Evolutionary conservation across 2,888 invertebrate species (phyloP).

Genomic region (Hirudinaria manillensis): DNA sequence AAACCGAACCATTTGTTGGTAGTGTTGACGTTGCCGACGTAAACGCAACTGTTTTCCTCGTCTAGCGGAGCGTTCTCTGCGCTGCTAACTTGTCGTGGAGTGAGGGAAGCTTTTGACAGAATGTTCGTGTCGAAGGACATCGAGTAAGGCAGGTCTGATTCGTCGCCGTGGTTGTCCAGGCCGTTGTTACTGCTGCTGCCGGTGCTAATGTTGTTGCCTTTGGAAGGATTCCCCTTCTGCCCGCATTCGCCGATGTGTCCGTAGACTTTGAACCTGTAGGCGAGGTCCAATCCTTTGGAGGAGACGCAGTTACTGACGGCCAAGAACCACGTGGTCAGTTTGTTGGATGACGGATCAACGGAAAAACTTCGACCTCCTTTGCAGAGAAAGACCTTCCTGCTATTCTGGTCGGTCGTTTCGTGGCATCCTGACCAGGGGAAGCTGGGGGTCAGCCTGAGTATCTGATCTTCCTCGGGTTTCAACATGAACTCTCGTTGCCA

Average conservation of each 20-base stretch:
- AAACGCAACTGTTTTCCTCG: conserved; percentile 33
- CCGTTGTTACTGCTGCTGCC: neutral
- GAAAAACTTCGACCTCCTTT: conserved; percentile 39
- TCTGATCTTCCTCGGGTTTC: conserved; percentile 38
- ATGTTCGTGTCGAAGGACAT: neutral
- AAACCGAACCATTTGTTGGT: conserved; percentile 39
- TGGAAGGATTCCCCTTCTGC: neutral
- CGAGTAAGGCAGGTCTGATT: conserved; percentile 12
- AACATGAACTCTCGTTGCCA: conserved; percentile 38
- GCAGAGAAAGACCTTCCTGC: conserved; percentile 36
- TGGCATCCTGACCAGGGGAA: conserved; percentile 41
- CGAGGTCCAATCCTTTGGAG: conserved; percentile 37
- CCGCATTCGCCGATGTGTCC: conserved; percentile 39
- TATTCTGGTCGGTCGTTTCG: conserved; percentile 30
- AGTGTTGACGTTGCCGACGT: conserved; percentile 37
- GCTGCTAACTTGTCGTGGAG: conserved; percentile 27
- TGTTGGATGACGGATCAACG: conserved; percentile 25
- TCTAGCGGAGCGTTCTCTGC: conserved; percentile 2
- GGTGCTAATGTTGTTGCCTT: neutral
- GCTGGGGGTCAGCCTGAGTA: conserved; percentile 38
- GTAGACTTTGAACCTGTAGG: conserved; percentile 37
- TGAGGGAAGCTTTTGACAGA: conserved; percentile 30
- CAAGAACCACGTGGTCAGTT: conserved; percentile 38
- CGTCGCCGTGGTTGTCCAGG: neutral
- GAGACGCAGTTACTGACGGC: conserved; percentile 39